Percentiles rank a stretch among this genome's conserved stretches.
Conservation (phyloP, 2,888 invertebrate species). For the Synanthedon vespiformis region DNA sequence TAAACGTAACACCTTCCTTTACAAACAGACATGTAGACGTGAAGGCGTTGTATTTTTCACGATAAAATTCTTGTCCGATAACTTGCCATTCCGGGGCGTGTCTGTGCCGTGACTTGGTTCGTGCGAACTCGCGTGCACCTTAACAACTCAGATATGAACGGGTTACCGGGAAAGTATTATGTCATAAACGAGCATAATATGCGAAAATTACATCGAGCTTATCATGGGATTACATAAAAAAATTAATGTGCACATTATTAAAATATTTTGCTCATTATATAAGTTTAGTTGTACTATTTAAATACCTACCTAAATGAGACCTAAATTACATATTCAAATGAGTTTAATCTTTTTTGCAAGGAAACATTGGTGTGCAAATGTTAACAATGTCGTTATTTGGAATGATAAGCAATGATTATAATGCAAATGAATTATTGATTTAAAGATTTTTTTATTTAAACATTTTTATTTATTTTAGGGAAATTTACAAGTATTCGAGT, state of each 20-base stretch:
- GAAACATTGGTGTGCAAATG: too few species aligned
- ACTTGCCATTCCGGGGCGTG: not conserved
- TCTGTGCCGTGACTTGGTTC: constrained; percentile 7
- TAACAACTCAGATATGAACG: constrained; percentile 24
- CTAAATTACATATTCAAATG: too few species aligned
- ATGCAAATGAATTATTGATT: too few species aligned
- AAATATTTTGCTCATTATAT: not conserved
- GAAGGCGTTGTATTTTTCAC: not conserved
- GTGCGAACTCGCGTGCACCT: constrained; percentile 19
- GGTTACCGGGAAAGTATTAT: constrained; percentile 25
- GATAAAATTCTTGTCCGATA: not conserved
- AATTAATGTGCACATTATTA: not conserved
- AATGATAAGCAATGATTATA: too few species aligned
- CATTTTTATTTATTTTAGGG: too few species aligned
- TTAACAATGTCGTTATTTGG: too few species aligned
- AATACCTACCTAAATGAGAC: too few species aligned
- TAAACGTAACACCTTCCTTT: not conserved
- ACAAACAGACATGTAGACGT: not conserved
- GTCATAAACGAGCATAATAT: constrained; percentile 19
- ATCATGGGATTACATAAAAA: not conserved
- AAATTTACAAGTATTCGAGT: too few species aligned
- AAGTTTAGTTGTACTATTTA: too few species aligned
- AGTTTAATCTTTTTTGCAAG: too few species aligned
- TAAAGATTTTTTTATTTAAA: too few species aligned
- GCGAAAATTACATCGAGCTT: constrained; percentile 7